These are phyloP conservation scores for Lacanobia wlatinum DNA, from an alignment of 2,888 invertebrate species.

Conservation along the genomic window DNA sequence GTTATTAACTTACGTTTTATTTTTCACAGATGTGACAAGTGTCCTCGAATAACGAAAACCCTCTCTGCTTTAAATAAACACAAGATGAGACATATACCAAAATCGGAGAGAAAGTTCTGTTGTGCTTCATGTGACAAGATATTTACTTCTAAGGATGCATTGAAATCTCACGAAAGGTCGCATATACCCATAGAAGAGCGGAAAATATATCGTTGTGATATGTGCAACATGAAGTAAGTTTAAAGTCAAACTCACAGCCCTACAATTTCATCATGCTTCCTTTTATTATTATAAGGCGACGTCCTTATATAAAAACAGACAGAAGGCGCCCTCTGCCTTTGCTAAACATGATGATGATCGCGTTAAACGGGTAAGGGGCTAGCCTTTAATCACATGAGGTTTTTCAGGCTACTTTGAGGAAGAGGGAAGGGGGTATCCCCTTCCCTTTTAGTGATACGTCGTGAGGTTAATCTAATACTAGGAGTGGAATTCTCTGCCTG, in stretches of 20 bases:
- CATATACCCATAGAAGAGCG: constrained; percentile 90
- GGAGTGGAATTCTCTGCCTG: no score
- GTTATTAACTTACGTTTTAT: not conserved
- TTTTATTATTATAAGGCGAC: no score
- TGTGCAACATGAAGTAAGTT: constrained; percentile 89
- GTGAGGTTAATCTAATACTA: no score
- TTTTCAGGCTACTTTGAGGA: no score
- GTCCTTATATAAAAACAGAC: no score
- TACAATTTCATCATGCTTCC: no score
- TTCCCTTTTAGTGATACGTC: no score
- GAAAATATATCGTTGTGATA: constrained; percentile 87
- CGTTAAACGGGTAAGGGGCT: no score
- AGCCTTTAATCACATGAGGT: no score
- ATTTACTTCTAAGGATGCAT: constrained; percentile 86
- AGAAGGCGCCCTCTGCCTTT: no score
- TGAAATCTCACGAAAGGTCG: constrained; percentile 88
- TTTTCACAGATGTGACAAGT: constrained; percentile 87
- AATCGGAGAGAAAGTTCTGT: constrained; percentile 86
- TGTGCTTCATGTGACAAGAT: constrained; percentile 88
- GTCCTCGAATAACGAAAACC: constrained; percentile 88
- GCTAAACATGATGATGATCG: no score
- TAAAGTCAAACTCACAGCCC: not conserved
- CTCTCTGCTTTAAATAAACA: constrained; percentile 87
- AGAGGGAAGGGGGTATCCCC: no score
- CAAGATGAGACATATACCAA: constrained; percentile 89